phyloP scores from a whole-genome alignment of 1,140 invertebrate genomes.

The Vanessa atalanta region DNA sequence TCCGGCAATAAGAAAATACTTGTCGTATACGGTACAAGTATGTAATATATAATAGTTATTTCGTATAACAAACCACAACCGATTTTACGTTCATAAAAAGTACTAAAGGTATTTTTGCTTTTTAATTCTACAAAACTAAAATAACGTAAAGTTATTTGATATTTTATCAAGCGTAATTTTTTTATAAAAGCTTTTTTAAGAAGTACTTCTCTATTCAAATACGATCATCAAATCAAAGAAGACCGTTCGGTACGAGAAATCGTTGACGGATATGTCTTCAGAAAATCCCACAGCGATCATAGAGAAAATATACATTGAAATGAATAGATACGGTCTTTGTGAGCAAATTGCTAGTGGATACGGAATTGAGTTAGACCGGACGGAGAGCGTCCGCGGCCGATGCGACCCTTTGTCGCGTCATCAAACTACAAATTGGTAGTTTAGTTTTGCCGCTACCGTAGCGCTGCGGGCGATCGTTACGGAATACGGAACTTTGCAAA shows the following conservation, averaged over 20 bases:
- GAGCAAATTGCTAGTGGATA: slow-evolving; percentile 45
- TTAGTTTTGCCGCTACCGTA: slow-evolving; percentile 43
- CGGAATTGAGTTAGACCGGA: slow-evolving; percentile 42
- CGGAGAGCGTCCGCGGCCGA: slow-evolving; percentile 30
- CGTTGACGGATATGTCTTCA: slow-evolving; percentile 26
- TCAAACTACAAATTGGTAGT: slow-evolving; percentile 69
- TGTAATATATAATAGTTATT: too few species aligned
- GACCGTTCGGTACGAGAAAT: slow-evolving; percentile 26
- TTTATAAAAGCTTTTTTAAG: not conserved
- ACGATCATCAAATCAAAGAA: slow-evolving; percentile 31
- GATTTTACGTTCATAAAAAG: too few species aligned
- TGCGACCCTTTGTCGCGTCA: slow-evolving; percentile 54
- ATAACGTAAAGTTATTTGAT: not conserved
- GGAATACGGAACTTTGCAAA: slow-evolving; percentile 25
- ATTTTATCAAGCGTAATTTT: not conserved
- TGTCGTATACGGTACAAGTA: too few species aligned
- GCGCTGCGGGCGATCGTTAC: slow-evolving; percentile 47
- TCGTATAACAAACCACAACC: too few species aligned
- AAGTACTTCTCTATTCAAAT: slow-evolving; percentile 26
- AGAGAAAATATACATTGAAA: slow-evolving; percentile 43
- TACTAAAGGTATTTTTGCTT: too few species aligned
- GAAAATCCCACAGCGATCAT: slow-evolving; percentile 35
- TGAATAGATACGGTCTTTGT: slow-evolving; percentile 46
- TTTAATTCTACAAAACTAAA: too few species aligned
- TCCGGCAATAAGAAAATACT: too few species aligned